Percentiles rank a stretch among this genome's conserved stretches.
phyloP scores from a whole-genome alignment of 2,797 vertebrate species.

The Psittacula derbiana region DNA sequence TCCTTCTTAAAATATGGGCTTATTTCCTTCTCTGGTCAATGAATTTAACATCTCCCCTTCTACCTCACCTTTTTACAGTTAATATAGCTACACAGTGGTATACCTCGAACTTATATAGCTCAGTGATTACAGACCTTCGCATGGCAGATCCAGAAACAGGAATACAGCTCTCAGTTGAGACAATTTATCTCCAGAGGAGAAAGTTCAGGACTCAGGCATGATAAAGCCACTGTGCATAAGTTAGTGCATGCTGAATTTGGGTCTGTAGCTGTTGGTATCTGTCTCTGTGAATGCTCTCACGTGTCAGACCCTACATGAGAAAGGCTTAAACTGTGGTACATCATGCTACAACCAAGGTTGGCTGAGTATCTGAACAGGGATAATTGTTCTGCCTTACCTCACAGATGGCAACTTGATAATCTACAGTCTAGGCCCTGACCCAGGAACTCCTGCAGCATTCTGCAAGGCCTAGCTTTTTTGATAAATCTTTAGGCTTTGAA shows the following conservation, averaged over 20 bases:
- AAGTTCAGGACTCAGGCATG: neutral
- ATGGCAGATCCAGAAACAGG: neutral
- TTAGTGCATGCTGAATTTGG: neutral
- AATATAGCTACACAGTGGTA: neutral
- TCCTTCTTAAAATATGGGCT: neutral
- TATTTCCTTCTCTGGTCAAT: neutral
- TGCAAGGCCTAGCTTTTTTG: neutral
- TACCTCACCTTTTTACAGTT: neutral
- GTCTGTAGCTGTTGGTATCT: neutral
- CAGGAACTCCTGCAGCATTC: neutral
- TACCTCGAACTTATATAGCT: neutral
- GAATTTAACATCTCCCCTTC: neutral
- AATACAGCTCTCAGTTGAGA: neutral
- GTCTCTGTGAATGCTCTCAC: neutral
- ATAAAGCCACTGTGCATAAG: neutral
- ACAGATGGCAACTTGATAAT: conserved; percentile 1
- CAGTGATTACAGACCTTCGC: neutral
- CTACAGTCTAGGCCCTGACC: neutral
- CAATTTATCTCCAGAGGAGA: neutral
- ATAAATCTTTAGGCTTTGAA: conserved; percentile 32
- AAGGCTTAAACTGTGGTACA: neutral
- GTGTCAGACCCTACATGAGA: neutral
- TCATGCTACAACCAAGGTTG: neutral
- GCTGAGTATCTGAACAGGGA: neutral
- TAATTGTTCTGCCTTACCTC: conserved; percentile 16